phyloP scores from a whole-genome alignment of 37 sponge, comb jelly and placozoan species.

The Agelas oroides region DNA sequence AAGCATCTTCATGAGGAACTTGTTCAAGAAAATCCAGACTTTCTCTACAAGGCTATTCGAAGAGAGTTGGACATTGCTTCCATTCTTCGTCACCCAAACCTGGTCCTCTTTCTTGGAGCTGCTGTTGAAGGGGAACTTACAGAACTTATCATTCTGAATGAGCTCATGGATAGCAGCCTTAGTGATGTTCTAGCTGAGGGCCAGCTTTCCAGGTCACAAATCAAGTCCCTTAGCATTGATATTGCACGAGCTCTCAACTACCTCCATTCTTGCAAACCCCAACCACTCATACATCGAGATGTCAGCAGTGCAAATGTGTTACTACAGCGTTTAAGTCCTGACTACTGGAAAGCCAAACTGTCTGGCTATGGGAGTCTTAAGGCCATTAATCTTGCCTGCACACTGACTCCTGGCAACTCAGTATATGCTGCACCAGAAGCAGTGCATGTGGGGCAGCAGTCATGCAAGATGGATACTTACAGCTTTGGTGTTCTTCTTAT shows the following conservation, averaged over 20 bases:
- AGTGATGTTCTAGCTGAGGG: conserved; percentile 26
- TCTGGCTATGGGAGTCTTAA: conserved; percentile 66
- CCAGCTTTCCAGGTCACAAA: no score
- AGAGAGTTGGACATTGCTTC: conserved; percentile 54
- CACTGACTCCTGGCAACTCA: conserved; percentile 39
- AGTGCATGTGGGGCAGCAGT: conserved; percentile 11
- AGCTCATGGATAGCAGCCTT: conserved; percentile 64
- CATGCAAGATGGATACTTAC: conserved; percentile 53
- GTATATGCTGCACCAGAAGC: conserved; percentile 70
- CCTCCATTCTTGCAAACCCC: no score
- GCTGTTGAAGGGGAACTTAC: conserved; percentile 13
- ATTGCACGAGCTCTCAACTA: no score
- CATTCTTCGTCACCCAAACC: conserved; percentile 46
- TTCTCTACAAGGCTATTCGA: conserved; percentile 19
- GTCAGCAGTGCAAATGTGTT: no score
- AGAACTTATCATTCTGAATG: conserved; percentile 41
- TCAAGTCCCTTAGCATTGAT: no score
- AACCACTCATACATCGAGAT: no score
- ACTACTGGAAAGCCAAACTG: conserved; percentile 56
- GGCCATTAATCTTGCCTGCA: conserved; percentile 13
- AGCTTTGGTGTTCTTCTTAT: conserved; percentile 52
- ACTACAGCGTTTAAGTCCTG: not conserved
- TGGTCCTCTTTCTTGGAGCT: conserved; percentile 56
- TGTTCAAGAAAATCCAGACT: conserved; percentile 6
- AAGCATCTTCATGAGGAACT: conserved; percentile 20